These are phyloP conservation scores for Montipora foliosa DNA, from an alignment of 64 coral and sea anemone genomes.

Conservation along the genomic window DNA sequence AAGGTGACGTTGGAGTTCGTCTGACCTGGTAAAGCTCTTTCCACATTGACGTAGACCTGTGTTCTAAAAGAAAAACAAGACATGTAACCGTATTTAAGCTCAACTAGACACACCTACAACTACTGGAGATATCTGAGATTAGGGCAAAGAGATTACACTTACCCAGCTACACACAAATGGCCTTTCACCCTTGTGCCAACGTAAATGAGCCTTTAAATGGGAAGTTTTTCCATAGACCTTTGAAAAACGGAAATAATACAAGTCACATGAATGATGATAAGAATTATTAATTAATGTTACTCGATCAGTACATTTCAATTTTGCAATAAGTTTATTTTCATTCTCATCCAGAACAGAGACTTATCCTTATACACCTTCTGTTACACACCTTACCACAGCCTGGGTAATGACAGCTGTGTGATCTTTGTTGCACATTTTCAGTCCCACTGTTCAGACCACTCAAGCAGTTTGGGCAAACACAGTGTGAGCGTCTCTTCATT, in stretches of 20 bases:
- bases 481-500: slow-evolving; percentile 70
- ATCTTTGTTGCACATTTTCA: slow-evolving; percentile 74
- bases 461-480: slow-evolving; percentile 87
- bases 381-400: slow-evolving; percentile 86
- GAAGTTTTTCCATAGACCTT: slow-evolving; percentile 96
- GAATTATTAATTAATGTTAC: no score
- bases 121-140: no score
- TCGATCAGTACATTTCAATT: no score
- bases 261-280: no score
- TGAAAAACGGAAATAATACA: slow-evolving; percentile 5
- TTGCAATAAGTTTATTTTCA: not conserved
- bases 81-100: not conserved
- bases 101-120: no score
- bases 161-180: slow-evolving; percentile 94
- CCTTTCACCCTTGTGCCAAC: slow-evolving; percentile 91
- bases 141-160: not conserved
- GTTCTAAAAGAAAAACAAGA: slow-evolving; percentile 10
- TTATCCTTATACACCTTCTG: no score
- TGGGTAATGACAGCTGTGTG: slow-evolving; percentile 89
- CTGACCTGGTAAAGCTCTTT: slow-evolving; percentile 94
- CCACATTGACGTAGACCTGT: slow-evolving; percentile 53
- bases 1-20: slow-evolving; percentile 86
- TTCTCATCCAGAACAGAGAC: no score
- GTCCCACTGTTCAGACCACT: slow-evolving; percentile 82
- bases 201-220: slow-evolving; percentile 88